These are phyloP conservation scores for Leptinotarsa defecta DNA, from an alignment of 1,140 invertebrate species.

Conservation along the genomic window DNA sequence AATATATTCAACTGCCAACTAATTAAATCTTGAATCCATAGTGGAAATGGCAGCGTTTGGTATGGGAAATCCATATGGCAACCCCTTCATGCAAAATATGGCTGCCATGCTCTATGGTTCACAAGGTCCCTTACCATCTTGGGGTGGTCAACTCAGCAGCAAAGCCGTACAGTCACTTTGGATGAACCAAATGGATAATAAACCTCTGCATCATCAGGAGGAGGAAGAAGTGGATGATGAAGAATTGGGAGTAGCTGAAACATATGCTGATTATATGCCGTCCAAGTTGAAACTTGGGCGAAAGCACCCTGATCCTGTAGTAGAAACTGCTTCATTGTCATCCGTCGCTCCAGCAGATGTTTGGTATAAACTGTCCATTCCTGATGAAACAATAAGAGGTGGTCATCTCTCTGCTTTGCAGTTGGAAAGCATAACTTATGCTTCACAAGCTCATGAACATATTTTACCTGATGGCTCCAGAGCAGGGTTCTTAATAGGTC, in stretches of 20 bases:
- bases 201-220: conserved; percentile 52
- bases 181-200: conserved; percentile 61
- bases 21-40: conserved; percentile 44
- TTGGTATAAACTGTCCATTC: conserved; percentile 85
- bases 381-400: conserved; percentile 81
- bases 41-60: conserved; percentile 67
- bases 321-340: conserved; percentile 96
- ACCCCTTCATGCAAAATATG: conserved; percentile 59
- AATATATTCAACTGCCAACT: not conserved
- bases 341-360: conserved; percentile 96
- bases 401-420: conserved; percentile 93
- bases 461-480: conserved; percentile 87
- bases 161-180: conserved; percentile 62
- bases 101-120: conserved; percentile 61
- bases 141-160: conserved; percentile 57
- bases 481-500: conserved; percentile 94
- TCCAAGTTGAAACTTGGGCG: conserved; percentile 92
- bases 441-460: conserved; percentile 94
- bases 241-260: conserved; percentile 96
- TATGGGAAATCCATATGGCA: conserved; percentile 61
- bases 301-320: conserved; percentile 98
- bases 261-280: conserved; percentile 97
- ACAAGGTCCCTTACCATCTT: conserved; percentile 58
- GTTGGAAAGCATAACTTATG: conserved; percentile 95
- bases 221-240: conserved; percentile 78